A percentile compares a stretch with the other conserved stretches of the same genome.
Evolutionary conservation across 2,888 invertebrate genomes (phyloP).

Genomic region (Standfussiana lucernea): DNA sequence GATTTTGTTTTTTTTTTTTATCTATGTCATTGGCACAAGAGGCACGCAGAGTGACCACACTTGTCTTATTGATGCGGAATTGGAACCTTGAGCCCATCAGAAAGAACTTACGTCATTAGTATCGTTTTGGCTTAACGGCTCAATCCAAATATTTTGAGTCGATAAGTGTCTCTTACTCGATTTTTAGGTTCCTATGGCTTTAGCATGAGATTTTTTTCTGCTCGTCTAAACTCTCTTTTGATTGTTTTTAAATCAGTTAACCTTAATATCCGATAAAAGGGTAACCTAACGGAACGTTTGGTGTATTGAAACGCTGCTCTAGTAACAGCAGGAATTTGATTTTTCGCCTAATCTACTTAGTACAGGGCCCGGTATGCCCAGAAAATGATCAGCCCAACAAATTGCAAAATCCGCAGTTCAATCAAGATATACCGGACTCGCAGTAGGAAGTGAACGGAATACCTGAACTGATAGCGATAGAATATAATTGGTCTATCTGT

Average conservation of each 20-base stretch:
- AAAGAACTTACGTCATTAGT: not conserved
- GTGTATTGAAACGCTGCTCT: not conserved
- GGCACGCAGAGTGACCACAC: not conserved
- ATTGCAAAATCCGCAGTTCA: conserved; percentile 43
- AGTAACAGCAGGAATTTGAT: not conserved
- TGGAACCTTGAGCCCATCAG: not conserved
- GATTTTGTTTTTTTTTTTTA: not conserved
- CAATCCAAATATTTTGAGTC: not conserved
- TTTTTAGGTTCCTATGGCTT: not conserved
- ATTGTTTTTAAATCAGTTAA: not conserved
- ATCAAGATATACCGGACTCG: conserved; percentile 57
- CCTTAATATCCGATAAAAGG: not conserved
- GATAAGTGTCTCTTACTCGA: not conserved
- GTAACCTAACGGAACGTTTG: not conserved
- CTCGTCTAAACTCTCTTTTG: not conserved
- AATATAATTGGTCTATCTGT: conserved; percentile 72
- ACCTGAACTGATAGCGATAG: conserved; percentile 52
- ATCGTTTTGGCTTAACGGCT: not conserved
- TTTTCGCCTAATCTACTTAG: not conserved
- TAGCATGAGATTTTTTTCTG: not conserved
- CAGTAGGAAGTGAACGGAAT: conserved; percentile 72
- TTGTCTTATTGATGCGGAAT: not conserved
- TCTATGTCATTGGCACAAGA: not conserved
- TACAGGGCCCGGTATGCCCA: not conserved
- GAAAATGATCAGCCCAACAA: not conserved